Percentiles rank a stretch among this genome's conserved stretches.
Conservation (phyloP, 2,797 vertebrate species). For the Syndactyla subalaris region DNA sequence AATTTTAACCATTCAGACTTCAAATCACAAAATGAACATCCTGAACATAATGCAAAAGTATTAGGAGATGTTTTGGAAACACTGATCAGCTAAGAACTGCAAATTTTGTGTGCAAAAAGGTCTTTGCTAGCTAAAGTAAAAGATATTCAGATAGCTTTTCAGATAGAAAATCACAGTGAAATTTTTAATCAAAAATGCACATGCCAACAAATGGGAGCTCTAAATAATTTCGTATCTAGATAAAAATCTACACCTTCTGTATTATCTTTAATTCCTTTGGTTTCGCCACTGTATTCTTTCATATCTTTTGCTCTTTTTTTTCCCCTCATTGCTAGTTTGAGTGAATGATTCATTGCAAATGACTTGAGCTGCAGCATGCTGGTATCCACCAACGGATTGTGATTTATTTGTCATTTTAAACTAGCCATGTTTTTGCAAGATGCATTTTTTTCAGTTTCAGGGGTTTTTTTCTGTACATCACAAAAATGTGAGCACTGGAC, state of each 20-base stretch:
- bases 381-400: background rate
- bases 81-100: background rate
- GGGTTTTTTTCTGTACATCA: background rate
- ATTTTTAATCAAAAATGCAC: background rate
- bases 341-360: background rate
- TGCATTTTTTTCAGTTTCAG: rapidly evolving
- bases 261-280: background rate
- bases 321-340: background rate
- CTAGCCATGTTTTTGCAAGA: background rate
- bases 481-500: background rate
- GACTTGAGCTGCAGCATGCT: background rate
- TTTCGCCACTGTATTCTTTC: background rate
- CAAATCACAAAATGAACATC: background rate
- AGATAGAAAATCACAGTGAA: background rate
- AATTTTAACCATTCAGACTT: background rate
- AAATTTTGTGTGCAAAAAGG: background rate
- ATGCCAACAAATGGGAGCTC: background rate
- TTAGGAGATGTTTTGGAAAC: background rate
- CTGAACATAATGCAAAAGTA: background rate
- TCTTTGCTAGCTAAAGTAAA: background rate
- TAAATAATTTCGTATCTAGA: background rate
- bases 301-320: background rate
- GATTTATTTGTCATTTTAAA: constrained; percentile 29
- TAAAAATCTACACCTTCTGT: background rate
- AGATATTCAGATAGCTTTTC: background rate